These are phyloP conservation scores for Leucoptera coffeella DNA, from an alignment of 2,888 invertebrate genomes.

Conservation along the genomic window DNA sequence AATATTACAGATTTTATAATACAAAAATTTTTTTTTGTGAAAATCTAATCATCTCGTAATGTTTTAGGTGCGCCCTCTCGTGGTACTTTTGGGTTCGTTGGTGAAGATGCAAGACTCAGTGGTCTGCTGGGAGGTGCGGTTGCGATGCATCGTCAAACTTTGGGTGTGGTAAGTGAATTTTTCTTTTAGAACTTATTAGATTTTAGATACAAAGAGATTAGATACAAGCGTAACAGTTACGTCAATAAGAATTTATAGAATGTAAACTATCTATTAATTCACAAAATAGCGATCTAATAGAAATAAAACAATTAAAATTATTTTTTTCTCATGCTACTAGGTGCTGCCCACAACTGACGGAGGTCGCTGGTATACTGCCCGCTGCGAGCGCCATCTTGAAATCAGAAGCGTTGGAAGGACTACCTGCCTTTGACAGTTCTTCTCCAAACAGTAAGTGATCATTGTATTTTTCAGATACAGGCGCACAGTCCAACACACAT, in stretches of 20 bases:
- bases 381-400: slow-evolving; percentile 31
- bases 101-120: slow-evolving; percentile 81
- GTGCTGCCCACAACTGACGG: slow-evolving; percentile 45
- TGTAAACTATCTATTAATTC: too few species aligned
- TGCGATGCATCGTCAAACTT: slow-evolving; percentile 81
- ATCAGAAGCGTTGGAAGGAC: slow-evolving; percentile 25
- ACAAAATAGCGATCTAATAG: too few species aligned
- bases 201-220: too few species aligned
- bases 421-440: slow-evolving; percentile 35
- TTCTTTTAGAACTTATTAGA: too few species aligned
- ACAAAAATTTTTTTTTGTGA: neutral
- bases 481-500: too few species aligned
- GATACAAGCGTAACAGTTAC: too few species aligned
- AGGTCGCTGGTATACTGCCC: slow-evolving; percentile 36
- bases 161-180: slow-evolving; percentile 58
- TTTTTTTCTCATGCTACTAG: slow-evolving; percentile 10
- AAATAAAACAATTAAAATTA: neutral
- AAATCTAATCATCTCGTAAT: neutral
- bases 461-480: too few species aligned
- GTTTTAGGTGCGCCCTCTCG: slow-evolving; percentile 74
- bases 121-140: slow-evolving; percentile 89
- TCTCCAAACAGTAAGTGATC: slow-evolving; percentile 45
- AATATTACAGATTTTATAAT: too few species aligned
- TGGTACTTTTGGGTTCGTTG: slow-evolving; percentile 78
- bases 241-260: too few species aligned